Percentiles rank a stretch among this genome's conserved stretches.
Evolutionary conservation across 2,888 invertebrate genomes (phyloP).

Genomic region (Dryobota labecula): DNA sequence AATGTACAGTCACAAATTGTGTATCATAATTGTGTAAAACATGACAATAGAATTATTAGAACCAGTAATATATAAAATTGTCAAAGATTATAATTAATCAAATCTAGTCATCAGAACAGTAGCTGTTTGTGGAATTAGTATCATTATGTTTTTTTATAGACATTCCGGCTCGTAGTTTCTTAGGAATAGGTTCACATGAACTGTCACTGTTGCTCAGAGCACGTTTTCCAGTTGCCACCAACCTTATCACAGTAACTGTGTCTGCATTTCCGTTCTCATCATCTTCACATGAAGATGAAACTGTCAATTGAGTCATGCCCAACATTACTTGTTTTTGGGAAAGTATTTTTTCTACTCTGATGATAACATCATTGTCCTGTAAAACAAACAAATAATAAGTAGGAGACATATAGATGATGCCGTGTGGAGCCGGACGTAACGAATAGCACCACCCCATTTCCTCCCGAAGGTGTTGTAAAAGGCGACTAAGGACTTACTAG

Average conservation of each 20-base stretch:
- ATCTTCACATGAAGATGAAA: slow-evolving; percentile 71
- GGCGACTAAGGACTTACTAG: too few relatives aligned
- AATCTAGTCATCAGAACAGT: slow-evolving; percentile 72
- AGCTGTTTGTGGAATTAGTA: slow-evolving; percentile 80
- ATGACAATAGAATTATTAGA: slow-evolving; percentile 56
- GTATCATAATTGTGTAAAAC: slow-evolving; percentile 55
- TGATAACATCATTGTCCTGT: slow-evolving; percentile 81
- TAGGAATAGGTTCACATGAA: slow-evolving; percentile 82
- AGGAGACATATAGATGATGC: too few relatives aligned
- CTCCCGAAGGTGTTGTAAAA: too few relatives aligned
- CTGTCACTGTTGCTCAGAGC: slow-evolving; percentile 77
- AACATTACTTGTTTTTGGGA: slow-evolving; percentile 69
- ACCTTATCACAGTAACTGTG: slow-evolving; percentile 72
- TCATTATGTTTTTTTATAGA: slow-evolving; percentile 71
- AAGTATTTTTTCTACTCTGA: slow-evolving; percentile 82
- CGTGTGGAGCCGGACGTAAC: too few relatives aligned
- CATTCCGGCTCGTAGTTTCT: slow-evolving; percentile 76
- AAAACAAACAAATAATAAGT: slow-evolving; percentile 30
- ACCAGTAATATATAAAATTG: slow-evolving; percentile 58
- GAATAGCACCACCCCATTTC: too few relatives aligned
- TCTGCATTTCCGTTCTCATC: slow-evolving; percentile 78
- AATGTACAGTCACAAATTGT: slow-evolving; percentile 48
- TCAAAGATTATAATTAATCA: slow-evolving; percentile 44
- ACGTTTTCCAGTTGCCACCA: slow-evolving; percentile 78
- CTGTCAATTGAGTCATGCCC: slow-evolving; percentile 70